phyloP scores from a whole-genome alignment of 2,888 invertebrate species.

The Drosophila putrida region DNA sequence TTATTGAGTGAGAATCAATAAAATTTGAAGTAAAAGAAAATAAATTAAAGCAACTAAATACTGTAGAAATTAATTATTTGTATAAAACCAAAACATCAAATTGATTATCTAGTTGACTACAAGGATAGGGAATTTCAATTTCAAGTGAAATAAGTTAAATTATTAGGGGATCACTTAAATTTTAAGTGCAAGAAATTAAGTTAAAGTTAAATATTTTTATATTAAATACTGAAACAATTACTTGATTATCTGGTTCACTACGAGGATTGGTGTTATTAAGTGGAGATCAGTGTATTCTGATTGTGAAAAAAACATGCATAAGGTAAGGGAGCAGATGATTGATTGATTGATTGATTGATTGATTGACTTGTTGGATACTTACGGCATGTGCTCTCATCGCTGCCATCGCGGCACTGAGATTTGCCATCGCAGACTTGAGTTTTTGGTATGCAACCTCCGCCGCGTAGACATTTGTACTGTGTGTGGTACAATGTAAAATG shows the following conservation, averaged over 20 bases:
- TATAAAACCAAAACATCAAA: too few relatives aligned
- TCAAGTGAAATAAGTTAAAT: too few relatives aligned
- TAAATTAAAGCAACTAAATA: too few relatives aligned
- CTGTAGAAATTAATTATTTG: too few relatives aligned
- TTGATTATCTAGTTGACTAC: too few relatives aligned
- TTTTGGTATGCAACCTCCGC: conserved; percentile 85
- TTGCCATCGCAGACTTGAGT: conserved; percentile 86
- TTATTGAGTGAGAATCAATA: background rate
- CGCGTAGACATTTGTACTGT: conserved; percentile 85
- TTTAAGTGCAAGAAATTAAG: background rate
- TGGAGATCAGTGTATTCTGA: background rate
- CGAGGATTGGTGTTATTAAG: background rate
- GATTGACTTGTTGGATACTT: conserved; percentile 71
- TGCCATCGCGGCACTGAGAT: conserved; percentile 86
- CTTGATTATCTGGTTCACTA: background rate
- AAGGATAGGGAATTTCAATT: too few relatives aligned
- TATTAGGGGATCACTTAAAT: too few relatives aligned
- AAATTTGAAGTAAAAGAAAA: too few relatives aligned
- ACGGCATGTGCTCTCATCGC: conserved; percentile 86
- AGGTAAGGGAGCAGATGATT: background rate
- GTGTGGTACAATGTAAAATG: conserved; percentile 33
- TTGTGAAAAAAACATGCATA: background rate
- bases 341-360: conserved; percentile 8
- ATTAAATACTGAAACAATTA: background rate
- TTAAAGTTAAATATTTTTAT: background rate